Percentiles rank a stretch among this genome's conserved stretches.
These are phyloP conservation scores for Sebastes oblongus DNA, from an alignment of 2,797 vertebrate species.

Conservation along the genomic window DNA sequence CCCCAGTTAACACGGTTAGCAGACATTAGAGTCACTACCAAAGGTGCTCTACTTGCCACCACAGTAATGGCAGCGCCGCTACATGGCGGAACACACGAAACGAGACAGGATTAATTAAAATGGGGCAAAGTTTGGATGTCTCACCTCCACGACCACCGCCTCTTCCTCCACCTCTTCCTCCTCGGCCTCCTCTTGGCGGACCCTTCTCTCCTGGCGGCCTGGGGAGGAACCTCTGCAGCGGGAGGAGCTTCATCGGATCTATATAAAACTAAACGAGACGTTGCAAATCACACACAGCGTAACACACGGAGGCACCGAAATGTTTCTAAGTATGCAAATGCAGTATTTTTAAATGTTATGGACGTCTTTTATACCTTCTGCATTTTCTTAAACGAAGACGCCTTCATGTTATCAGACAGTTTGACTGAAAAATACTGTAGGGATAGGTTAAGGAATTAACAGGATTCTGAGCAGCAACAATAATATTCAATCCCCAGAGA, in stretches of 20 bases:
- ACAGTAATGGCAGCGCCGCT: too few species aligned
- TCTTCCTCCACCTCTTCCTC: slow-evolving; percentile 87
- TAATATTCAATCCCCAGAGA: neutral
- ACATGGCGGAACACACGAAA: too few species aligned
- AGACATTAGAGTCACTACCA: too few species aligned
- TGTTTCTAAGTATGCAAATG: neutral
- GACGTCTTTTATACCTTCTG: slow-evolving; percentile 88
- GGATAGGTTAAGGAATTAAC: slow-evolving; percentile 54
- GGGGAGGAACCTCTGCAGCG: slow-evolving; percentile 95
- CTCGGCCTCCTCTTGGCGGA: slow-evolving; percentile 88
- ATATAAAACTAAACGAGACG: slow-evolving; percentile 90
- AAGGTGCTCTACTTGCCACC: too few species aligned
- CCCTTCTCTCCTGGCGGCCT: slow-evolving; percentile 95
- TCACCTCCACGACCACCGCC: slow-evolving; percentile 84
- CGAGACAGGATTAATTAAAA: neutral
- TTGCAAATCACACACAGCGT: neutral
- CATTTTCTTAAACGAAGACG: slow-evolving; percentile 96
- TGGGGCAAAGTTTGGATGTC: neutral
- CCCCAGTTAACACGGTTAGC: too few species aligned
- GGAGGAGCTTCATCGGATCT: slow-evolving; percentile 94
- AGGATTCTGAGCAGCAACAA: neutral
- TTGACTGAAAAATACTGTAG: slow-evolving; percentile 98
- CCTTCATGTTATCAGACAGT: slow-evolving; percentile 97
- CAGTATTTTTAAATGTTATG: neutral
- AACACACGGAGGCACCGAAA: fast-evolving